Evolutionary conservation across 2,113 vertebrate species (phyloP), one percentile per base, ranked within the genome.

Genomic region (Shinisaurus crocodilurus): DNA sequence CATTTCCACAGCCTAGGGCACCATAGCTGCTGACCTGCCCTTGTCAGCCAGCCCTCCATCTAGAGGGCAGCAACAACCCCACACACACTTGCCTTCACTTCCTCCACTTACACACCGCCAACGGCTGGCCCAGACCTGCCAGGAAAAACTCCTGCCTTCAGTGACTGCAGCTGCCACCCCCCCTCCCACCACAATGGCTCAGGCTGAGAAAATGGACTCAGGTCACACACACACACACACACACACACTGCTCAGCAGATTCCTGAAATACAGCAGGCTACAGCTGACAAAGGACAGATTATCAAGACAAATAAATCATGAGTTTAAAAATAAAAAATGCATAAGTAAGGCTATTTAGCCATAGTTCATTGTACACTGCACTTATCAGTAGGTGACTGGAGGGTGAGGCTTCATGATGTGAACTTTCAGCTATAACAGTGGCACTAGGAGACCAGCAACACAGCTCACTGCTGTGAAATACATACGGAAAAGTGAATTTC

Each of bases 311-410:
- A 13, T 88, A 90, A 90, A 1, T 3, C 27, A 23, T 5, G 6
- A 88, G 1, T 40, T 77, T 93, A 76, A 84, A 90, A 81, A 91
- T 16, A 1, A 90, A 92, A 91, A 92, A 75, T 60, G 20, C 77
- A 37, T 43, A 85, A 43, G 54, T 87, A 90, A 40, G 89, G 86
- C 20, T 89, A 76, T 87, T 86, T 57, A 88, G 45, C 74, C 3
- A 79, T 15, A 5, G 82, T 85, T 76, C 18, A 43, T 34, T 80
- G 32, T 10, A 75, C 67, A 32, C 8, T 8, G 5, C 63, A 93
- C 5, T 9, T 91, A n/a, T 57, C 1, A 0, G 5, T 48, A 50
- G 60, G 65, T 91, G 13, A 75, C 48, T 80, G 69, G 60, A 32
- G 27, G 81, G 79, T 88, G 93, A 89, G 15, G 87, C 32, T 88